Conservation (phyloP, 2,113 vertebrate species). For the Anseranas semipalmata region DNA sequence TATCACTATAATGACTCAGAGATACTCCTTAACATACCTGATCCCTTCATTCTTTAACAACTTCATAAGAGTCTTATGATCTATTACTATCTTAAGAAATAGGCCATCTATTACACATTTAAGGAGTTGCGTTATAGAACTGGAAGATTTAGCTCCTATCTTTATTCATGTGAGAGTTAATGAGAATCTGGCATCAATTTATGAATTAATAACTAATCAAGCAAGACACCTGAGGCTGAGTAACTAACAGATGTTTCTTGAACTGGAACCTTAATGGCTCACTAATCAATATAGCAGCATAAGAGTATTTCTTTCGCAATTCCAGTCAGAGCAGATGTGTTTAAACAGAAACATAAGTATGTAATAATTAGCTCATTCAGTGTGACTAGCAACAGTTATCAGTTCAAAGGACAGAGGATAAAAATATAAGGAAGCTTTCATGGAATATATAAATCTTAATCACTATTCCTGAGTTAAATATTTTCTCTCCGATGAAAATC, state of each 20-base stretch:
- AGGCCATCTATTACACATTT: background rate
- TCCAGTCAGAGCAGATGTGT: slow-evolving; percentile 22
- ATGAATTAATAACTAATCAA: slow-evolving; percentile 65
- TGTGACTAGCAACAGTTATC: slow-evolving; percentile 32
- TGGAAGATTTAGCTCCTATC: background rate
- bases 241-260: slow-evolving; percentile 56
- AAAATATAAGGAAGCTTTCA: background rate
- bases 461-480: background rate
- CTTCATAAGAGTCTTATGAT: background rate
- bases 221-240: slow-evolving; percentile 40
- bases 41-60: background rate
- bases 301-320: slow-evolving; percentile 27
- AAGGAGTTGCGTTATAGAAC: background rate
- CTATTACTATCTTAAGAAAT: background rate
- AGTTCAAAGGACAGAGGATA: background rate
- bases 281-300: slow-evolving; percentile 18
- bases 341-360: slow-evolving; percentile 33
- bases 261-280: slow-evolving; percentile 42
- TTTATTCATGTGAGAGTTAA: slow-evolving; percentile 32
- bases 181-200: slow-evolving; percentile 48
- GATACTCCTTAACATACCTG: background rate
- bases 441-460: background rate
- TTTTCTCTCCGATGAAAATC: background rate
- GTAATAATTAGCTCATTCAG: slow-evolving; percentile 32
- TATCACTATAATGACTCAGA: background rate